Percentiles rank a stretch among this genome's conserved stretches.
These are phyloP conservation scores for Lophius piscatorius DNA, from an alignment of 2,113 vertebrate species.

Conservation along the genomic window DNA sequence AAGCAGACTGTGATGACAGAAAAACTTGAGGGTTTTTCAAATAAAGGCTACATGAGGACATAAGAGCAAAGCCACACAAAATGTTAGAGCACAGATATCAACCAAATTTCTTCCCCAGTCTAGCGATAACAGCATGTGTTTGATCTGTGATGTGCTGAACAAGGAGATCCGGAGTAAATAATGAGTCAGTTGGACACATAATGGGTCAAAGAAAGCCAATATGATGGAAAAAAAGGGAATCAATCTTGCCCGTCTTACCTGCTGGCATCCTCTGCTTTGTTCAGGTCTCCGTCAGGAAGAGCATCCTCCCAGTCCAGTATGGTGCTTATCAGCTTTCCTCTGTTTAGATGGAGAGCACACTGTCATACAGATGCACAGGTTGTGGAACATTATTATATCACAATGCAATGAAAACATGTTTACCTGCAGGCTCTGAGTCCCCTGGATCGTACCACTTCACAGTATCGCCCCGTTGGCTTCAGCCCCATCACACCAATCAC, in stretches of 20 bases:
- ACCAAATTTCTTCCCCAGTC: constrained; percentile 4
- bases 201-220: constrained; percentile 4
- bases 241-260: constrained; percentile 76
- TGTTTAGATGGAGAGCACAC: constrained; percentile 50
- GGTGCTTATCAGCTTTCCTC: constrained; percentile 92
- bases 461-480: constrained; percentile 91
- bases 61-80: background rate
- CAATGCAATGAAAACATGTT: background rate
- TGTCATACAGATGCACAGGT: background rate
- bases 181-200: background rate
- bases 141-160: constrained; percentile 4
- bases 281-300: constrained; percentile 90
- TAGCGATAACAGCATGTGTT: background rate
- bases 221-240: background rate
- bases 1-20: constrained; percentile 1
- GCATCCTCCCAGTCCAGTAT: constrained; percentile 98
- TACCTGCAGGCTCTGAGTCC: constrained; percentile 95
- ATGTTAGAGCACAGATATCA: background rate
- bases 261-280: constrained; percentile 89
- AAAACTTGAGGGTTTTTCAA: constrained; percentile 17
- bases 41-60: background rate
- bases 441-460: constrained; percentile 89
- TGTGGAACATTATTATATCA: background rate
- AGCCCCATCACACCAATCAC: constrained; percentile 96
- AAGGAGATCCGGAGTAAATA: too few relatives aligned